Percentiles rank a stretch among this genome's conserved stretches.
phyloP scores from a whole-genome alignment of 2,888 invertebrate genomes.

The Dioctria rufipes region DNA sequence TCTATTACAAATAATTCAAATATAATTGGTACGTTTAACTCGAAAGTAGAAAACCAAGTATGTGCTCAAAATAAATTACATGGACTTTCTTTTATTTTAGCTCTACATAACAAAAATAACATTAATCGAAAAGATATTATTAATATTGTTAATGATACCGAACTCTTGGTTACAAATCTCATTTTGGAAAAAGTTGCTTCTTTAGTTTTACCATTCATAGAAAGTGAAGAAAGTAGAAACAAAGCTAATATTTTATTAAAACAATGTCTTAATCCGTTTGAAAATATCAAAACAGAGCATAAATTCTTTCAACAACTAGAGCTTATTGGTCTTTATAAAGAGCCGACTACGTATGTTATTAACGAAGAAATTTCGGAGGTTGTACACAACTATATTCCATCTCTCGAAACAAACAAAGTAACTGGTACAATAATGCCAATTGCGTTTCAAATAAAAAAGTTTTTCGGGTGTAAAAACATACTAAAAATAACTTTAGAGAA shows the following conservation, averaged over 20 bases:
- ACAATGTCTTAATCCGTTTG: too few species aligned
- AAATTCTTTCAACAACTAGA: too few species aligned
- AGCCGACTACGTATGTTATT: too few species aligned
- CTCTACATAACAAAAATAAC: background rate
- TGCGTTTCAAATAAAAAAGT: constrained; percentile 56
- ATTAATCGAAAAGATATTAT: background rate
- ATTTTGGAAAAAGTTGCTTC: too few species aligned
- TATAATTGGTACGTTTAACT: background rate
- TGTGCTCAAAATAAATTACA: background rate
- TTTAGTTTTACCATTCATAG: too few species aligned
- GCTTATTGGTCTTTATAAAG: too few species aligned
- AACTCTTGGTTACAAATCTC: too few species aligned
- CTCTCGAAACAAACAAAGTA: constrained; percentile 53
- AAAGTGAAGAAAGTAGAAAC: too few species aligned
- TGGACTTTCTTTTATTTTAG: too few species aligned
- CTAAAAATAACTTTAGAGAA: constrained; percentile 55
- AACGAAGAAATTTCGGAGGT: background rate
- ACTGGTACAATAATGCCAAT: constrained; percentile 56
- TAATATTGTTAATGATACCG: background rate
- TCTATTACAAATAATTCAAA: background rate
- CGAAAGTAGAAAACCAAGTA: background rate
- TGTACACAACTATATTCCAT: background rate
- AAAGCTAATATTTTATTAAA: too few species aligned
- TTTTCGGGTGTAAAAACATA: constrained; percentile 34
- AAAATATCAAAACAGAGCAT: too few species aligned